Conservation (phyloP, 2,797 vertebrate genomes). For the Gymnodraco acuticeps region DNA sequence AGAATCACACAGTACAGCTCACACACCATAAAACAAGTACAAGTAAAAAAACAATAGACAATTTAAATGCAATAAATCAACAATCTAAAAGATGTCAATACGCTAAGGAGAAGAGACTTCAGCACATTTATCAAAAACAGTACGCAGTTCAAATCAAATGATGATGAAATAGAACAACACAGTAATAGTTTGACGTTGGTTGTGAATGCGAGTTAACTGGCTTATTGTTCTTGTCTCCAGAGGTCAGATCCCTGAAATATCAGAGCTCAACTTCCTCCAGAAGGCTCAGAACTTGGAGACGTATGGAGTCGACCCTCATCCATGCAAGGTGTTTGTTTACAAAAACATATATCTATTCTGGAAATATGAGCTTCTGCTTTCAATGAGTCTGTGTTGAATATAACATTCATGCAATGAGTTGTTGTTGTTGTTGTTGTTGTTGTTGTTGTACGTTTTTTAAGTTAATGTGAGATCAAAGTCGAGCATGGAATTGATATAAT, state of each 20-base stretch:
- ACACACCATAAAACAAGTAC: no score
- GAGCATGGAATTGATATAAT: background rate
- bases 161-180: background rate
- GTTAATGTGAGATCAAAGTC: background rate
- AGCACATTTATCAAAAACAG: background rate
- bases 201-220: background rate
- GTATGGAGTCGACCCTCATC: constrained; percentile 97
- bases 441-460: background rate
- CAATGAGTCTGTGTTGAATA: background rate
- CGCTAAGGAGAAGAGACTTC: no score
- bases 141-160: background rate
- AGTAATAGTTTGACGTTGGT: background rate
- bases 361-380: background rate
- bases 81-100: no score
- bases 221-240: constrained; percentile 64
- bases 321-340: constrained; percentile 90
- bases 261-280: constrained; percentile 96
- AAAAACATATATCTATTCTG: background rate
- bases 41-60: no score
- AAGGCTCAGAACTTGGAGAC: constrained; percentile 98
- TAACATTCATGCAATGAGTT: background rate
- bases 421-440: background rate
- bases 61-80: no score
- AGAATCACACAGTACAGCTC: no score
- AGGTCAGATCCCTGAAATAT: constrained; percentile 93